Evolutionary conservation across 1,140 invertebrate species (phyloP), one percentile per base, ranked within the genome.

Genomic region (Sweltsa coloradensis): DNA sequence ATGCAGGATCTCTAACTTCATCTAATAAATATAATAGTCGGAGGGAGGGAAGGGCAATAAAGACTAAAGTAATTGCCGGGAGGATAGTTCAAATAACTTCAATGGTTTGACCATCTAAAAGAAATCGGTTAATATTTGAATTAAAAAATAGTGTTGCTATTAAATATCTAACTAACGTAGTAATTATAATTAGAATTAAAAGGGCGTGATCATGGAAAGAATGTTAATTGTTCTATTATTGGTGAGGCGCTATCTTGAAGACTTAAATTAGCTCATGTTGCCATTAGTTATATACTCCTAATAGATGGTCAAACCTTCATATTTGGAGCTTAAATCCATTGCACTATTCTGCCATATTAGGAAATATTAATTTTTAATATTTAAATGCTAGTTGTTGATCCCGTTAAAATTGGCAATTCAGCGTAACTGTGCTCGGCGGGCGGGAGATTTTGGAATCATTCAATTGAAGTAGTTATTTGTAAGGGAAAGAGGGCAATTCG

Each of bases 1-100:
- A 58, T 39, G 59, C 51, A 36, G 70, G 66, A 50, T 66, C 60
- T 54, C 66, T 66, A 50, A 69, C 59, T 70, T 79, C 73, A 65
- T 80, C 76, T 53, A 76, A 49, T 57, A 78, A 55, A 60, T 79
- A 81, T 51, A 80, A 57, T 53, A 80, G 51, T 49, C 65, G 68
- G 47, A 78, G 51, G 6, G 74, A 77, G 26, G 75, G 76, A 5
- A 78, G 48, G 23, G 69, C 74, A 68, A 81, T 72, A 64, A 77
- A 71, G 58, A 79, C 62, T 64, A 81, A 63, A 60, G 75, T 70
- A 55, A 80, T 57, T 49, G 68, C 65, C 13, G n/a, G n/a, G n/a
- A n/a, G n/a, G n/a, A n/a, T n/a, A n/a, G n/a, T n/a, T n/a, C n/a
- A n/a, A n/a, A n/a, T n/a, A n/a, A n/a, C n/a, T n/a, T n/a, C n/a